A percentile compares a stretch with the other conserved stretches of the same genome.
These are phyloP conservation scores for Acrocera orbiculus DNA, from an alignment of 2,888 invertebrate genomes.

Conservation along the genomic window DNA sequence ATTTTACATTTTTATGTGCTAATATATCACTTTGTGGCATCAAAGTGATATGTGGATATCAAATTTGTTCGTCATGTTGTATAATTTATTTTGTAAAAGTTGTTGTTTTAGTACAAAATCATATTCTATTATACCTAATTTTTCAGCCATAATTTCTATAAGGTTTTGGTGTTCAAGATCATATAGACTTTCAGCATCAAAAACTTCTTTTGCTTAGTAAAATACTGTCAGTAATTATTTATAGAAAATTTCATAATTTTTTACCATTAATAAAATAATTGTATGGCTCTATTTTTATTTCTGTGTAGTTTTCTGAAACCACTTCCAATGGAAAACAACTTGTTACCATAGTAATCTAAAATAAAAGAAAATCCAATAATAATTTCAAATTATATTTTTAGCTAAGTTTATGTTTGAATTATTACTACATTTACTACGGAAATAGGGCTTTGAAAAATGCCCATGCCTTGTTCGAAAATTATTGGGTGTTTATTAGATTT, in stretches of 20 bases:
- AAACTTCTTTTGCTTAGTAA: conserved; percentile 20
- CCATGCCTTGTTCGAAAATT: no score
- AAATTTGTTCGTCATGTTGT: conserved; percentile 23
- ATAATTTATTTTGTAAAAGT: conserved; percentile 22
- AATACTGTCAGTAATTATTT: neutral
- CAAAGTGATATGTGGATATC: conserved; percentile 34
- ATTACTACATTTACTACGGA: no score
- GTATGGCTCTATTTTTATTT: conserved; percentile 26
- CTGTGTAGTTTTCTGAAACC: conserved; percentile 24
- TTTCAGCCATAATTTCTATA: conserved; percentile 23
- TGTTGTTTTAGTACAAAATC: conserved; percentile 24
- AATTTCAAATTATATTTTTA: no score
- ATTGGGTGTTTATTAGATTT: no score
- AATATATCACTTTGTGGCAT: conserved; percentile 35
- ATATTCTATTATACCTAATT: conserved; percentile 22
- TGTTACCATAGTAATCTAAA: conserved; percentile 21
- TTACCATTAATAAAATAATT: conserved; percentile 24
- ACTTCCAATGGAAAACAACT: conserved; percentile 18
- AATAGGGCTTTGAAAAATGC: no score
- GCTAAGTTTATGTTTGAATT: no score
- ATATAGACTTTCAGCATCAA: conserved; percentile 21
- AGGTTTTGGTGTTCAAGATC: conserved; percentile 18
- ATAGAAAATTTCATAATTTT: neutral
- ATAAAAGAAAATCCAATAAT: neutral
- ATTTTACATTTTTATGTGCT: conserved; percentile 31